Conservation (phyloP, 1,140 invertebrate genomes). For the Proctacanthus coquilletti region DNA sequence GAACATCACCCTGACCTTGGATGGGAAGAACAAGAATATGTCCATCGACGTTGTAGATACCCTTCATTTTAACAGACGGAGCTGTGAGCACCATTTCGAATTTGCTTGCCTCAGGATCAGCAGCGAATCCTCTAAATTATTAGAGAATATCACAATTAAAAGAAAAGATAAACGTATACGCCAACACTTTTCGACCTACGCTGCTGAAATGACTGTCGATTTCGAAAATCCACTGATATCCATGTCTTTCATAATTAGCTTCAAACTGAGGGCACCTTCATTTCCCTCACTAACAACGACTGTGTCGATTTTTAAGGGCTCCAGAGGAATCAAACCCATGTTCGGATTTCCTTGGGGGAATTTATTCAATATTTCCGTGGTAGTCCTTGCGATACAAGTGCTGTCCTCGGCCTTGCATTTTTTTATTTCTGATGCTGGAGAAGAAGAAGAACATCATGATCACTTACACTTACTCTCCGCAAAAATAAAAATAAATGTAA, state of each 20-base stretch:
- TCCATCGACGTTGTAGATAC: conserved; percentile 1
- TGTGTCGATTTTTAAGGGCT: not conserved
- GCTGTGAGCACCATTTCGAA: too few relatives aligned
- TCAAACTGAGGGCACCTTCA: not conserved
- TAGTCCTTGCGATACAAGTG: not conserved
- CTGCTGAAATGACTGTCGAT: too few relatives aligned
- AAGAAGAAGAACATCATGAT: not conserved
- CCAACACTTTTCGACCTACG: too few relatives aligned
- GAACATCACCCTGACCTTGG: not conserved
- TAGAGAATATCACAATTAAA: too few relatives aligned
- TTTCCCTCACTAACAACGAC: not conserved
- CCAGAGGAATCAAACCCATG: not conserved
- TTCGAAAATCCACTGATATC: not conserved
- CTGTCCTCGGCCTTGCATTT: not conserved
- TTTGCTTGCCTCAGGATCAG: too few relatives aligned
- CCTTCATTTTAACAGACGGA: too few relatives aligned
- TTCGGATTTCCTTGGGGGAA: not conserved
- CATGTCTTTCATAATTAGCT: not conserved
- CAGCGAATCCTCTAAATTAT: too few relatives aligned
- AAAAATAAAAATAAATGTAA: too few relatives aligned
- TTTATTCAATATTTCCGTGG: not conserved
- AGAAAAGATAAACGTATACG: too few relatives aligned
- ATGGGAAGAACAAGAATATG: conserved; percentile 1
- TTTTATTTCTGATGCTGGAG: not conserved
- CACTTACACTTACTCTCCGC: too few relatives aligned